phyloP scores from a whole-genome alignment of 2,888 invertebrate genomes.

The Drosophila tripunctata region DNA sequence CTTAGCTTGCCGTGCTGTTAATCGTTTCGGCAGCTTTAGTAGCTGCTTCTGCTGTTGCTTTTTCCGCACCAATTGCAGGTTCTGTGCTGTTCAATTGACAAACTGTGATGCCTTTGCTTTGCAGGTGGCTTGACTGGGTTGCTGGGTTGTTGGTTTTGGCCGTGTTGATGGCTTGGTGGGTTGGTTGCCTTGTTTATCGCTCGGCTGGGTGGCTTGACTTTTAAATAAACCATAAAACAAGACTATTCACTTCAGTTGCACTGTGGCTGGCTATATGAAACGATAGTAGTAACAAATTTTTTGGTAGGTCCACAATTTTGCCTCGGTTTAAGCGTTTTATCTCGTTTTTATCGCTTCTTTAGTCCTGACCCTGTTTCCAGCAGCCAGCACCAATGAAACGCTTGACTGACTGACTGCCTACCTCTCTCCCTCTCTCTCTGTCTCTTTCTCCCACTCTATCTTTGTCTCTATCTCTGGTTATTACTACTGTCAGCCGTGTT shows the following conservation, averaged over 20 bases:
- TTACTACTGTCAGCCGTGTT: slow-evolving; percentile 74
- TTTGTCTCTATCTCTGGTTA: slow-evolving; percentile 49
- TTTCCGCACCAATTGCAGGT: slow-evolving; percentile 49
- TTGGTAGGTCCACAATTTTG: slow-evolving; percentile 25
- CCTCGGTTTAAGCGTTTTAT: slow-evolving; percentile 65
- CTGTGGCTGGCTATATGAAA: slow-evolving; percentile 46
- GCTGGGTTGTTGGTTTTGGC: background rate
- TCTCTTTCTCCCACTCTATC: background rate
- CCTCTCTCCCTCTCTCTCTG: background rate
- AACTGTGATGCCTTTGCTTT: slow-evolving; percentile 28
- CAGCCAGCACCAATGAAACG: slow-evolving; percentile 28
- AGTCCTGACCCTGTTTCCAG: slow-evolving; percentile 47
- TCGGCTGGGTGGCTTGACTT: slow-evolving; percentile 44
- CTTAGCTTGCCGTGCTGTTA: slow-evolving; percentile 37
- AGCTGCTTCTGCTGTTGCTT: slow-evolving; percentile 30
- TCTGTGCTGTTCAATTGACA: slow-evolving; percentile 71
- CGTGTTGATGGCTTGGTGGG: background rate
- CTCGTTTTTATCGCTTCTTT: slow-evolving; percentile 76
- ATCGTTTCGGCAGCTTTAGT: slow-evolving; percentile 65
- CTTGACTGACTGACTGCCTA: slow-evolving; percentile 23
- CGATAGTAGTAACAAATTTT: slow-evolving; percentile 52
- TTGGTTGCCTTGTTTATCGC: slow-evolving; percentile 53
- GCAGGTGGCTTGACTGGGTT: background rate
- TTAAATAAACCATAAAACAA: slow-evolving; percentile 79
- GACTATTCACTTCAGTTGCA: slow-evolving; percentile 79